A percentile compares a stretch with the other conserved stretches of the same genome.
Conservation (phyloP, 2,113 vertebrate species). For the Balaeniceps rex region DNA sequence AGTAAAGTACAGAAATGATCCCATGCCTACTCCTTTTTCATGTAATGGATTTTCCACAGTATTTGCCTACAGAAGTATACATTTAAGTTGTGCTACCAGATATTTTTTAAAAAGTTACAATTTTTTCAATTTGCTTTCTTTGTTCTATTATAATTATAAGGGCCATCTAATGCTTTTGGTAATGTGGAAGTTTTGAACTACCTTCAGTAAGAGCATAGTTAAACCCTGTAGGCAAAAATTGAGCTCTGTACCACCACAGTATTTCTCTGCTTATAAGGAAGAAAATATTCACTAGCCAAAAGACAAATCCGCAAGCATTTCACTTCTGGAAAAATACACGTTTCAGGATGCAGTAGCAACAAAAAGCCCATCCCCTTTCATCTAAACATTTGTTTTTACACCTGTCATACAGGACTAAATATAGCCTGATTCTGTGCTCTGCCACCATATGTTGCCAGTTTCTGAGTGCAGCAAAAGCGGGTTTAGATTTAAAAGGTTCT, state of each 20-base stretch:
- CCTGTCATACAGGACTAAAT: neutral
- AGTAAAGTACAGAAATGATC: neutral
- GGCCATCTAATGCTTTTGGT: neutral
- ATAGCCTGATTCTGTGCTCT: neutral
- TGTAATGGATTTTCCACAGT: neutral
- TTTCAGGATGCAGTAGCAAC: neutral
- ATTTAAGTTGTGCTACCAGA: neutral
- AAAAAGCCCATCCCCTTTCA: neutral
- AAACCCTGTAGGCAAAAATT: neutral
- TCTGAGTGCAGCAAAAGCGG: neutral
- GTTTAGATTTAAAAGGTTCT: constrained; percentile 7
- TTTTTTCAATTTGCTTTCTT: neutral
- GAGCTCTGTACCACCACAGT: neutral
- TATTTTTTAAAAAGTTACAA: fast-evolving
- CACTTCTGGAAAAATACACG: neutral
- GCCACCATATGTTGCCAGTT: neutral
- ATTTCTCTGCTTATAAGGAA: neutral
- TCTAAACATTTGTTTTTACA: neutral
- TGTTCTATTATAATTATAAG: neutral
- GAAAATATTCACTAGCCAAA: neutral
- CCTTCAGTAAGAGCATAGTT: neutral
- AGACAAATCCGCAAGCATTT: neutral
- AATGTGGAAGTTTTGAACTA: neutral
- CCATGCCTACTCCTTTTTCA: neutral
- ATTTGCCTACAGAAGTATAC: neutral